Evolutionary conservation across 2,888 invertebrate species (phyloP), one percentile per base, ranked within the genome.

Genomic region (Hyppa rectilinea): DNA sequence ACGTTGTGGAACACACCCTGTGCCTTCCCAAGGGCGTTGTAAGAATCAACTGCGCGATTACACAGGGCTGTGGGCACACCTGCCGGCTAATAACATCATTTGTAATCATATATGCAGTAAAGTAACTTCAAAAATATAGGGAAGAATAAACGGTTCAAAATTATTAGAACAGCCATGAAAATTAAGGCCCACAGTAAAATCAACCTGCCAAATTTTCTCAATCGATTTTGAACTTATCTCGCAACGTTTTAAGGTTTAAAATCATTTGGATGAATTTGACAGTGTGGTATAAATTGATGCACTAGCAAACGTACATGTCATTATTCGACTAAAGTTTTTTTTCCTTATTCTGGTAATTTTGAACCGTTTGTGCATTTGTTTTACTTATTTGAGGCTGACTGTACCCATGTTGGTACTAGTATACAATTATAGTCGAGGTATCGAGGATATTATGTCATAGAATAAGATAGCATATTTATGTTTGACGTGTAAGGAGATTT

Each of bases 41-140:
- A 75, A 71, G 65, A 66, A 76, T 66, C 59, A 76, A 75, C 71
- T 53, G 49, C 63, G 59, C 62, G 45, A 78, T 80, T 80, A 75
- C 56, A 75, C 50, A 68, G 67, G 67, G 49, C 67, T 67, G 61
- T 59, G 43, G 62, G 45, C 58, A 78, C 65, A 78, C 76, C 73
- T 72, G 47, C 66, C 59, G 29, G 31, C 63, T 80, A 80, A 75
- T 65, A 74, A 63, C 63, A 60, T 74, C 43, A 71, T 73, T 68
- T 74, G 63, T 61, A 66, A 59, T 71, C 55, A 26, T 58, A 49
- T 66, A 52, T 34, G 49, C 4, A 9, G 10, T 43, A n/a, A n/a
- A 1, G 12, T 20, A 20, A 12, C 29, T 47, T 73, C 38, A 53
- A 23, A 45, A 47, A 34, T 36, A 26, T 31, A 45, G 2, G 10